phyloP scores from a whole-genome alignment of 2,797 vertebrate species.

The Vireo griseus region DNA sequence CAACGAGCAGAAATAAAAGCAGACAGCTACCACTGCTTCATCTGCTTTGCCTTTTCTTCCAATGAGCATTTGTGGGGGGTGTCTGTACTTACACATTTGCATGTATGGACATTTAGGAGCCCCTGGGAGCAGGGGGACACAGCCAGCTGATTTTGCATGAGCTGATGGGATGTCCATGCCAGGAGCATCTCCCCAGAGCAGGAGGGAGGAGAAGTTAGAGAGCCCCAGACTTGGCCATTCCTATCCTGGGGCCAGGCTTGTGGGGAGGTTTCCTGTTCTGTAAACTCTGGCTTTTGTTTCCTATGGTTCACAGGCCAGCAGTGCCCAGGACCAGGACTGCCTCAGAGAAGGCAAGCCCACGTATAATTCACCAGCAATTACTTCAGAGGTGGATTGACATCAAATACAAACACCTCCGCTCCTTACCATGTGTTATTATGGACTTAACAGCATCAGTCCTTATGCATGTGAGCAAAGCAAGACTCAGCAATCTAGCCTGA shows the following conservation, averaged over 20 bases:
- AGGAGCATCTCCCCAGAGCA: not conserved
- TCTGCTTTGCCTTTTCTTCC: not conserved
- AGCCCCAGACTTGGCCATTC: fast-evolving
- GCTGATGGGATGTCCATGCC: not conserved
- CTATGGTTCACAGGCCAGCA: not conserved
- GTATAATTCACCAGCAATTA: not conserved
- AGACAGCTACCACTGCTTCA: not conserved
- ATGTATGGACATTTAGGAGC: not conserved
- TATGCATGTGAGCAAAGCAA: not conserved
- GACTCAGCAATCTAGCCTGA: not conserved
- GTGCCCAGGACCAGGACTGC: not conserved
- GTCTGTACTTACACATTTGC: fast-evolving
- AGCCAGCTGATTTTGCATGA: not conserved
- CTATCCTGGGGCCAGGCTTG: not conserved
- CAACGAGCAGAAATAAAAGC: not conserved
- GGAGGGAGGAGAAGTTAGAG: not conserved
- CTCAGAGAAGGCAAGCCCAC: not conserved
- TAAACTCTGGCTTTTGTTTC: not conserved
- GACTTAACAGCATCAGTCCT: not conserved
- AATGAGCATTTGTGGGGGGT: not conserved
- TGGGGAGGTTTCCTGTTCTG: not conserved
- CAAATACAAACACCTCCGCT: not conserved
- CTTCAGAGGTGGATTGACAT: not conserved
- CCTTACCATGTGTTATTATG: not conserved
- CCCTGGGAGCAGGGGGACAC: not conserved